Percentiles rank a stretch among this genome's conserved stretches.
phyloP scores from a whole-genome alignment of 1,140 invertebrate genomes.

The Gryon sp. region DNA sequence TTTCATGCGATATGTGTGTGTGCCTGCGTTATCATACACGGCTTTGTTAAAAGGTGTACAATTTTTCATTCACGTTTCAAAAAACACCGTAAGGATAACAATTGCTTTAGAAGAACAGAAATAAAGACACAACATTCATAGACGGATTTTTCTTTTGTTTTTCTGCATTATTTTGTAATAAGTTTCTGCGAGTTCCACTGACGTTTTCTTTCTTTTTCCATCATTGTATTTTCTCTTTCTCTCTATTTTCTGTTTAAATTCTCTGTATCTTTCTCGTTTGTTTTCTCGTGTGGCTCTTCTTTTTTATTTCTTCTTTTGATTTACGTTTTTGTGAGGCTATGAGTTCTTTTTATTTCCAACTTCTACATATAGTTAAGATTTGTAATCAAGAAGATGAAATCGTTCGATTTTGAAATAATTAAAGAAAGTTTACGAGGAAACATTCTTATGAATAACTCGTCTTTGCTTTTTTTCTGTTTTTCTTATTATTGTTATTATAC shows the following conservation, averaged over 20 bases:
- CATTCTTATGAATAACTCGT: background rate
- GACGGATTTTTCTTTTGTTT: constrained; percentile 18
- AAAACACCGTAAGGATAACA: constrained; percentile 27
- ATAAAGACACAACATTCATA: constrained; percentile 46
- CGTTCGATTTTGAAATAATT: too few species aligned
- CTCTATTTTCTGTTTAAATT: background rate
- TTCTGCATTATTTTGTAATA: constrained; percentile 6
- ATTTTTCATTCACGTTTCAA: constrained; percentile 36
- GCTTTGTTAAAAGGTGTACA: constrained; percentile 55
- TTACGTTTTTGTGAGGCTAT: constrained; percentile 20
- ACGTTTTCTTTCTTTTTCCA: background rate
- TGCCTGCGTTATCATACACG: background rate
- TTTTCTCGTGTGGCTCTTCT: constrained; percentile 1
- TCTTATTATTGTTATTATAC: background rate
- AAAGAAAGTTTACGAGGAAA: background rate
- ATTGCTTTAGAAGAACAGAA: constrained; percentile 41
- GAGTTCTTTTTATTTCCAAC: background rate
- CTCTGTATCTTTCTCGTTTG: background rate
- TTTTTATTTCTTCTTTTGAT: constrained; percentile 8
- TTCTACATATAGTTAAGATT: constrained; percentile 7
- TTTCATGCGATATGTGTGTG: constrained; percentile 21
- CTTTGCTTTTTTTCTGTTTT: constrained; percentile 1
- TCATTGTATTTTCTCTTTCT: background rate
- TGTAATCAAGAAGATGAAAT: background rate
- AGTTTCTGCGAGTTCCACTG: background rate